phyloP scores from a whole-genome alignment of 1,140 invertebrate species.

The Rhopalosiphum padi region DNA sequence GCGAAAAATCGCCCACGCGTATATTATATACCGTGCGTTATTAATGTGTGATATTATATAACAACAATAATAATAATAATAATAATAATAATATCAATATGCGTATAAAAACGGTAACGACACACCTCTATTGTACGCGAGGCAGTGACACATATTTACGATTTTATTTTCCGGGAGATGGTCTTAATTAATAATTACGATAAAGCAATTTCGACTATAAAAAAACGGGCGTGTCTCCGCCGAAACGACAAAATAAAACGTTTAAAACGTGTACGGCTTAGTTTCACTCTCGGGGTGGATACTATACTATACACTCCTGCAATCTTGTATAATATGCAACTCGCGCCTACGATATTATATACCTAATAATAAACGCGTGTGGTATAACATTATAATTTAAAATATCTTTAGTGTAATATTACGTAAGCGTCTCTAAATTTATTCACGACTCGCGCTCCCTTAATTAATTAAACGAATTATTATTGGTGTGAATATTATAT shows the following conservation, averaged over 20 bases:
- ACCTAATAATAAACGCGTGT: neutral
- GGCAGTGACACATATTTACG: neutral
- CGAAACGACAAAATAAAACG: neutral
- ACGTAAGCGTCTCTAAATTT: neutral
- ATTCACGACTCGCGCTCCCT: neutral
- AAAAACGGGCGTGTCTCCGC: too few species aligned
- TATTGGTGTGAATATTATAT: neutral
- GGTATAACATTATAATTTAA: constrained; percentile 7
- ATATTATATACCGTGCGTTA: neutral
- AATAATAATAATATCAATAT: too few species aligned
- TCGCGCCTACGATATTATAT: neutral
- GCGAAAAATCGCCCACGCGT: neutral
- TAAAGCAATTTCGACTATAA: neutral
- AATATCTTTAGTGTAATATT: neutral
- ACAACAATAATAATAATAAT: too few species aligned
- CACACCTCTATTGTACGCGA: too few species aligned
- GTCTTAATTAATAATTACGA: neutral
- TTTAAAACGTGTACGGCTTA: neutral
- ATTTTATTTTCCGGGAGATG: neutral
- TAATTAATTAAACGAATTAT: neutral
- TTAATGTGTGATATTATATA: too few species aligned
- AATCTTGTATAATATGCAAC: neutral
- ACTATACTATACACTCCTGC: too few species aligned
- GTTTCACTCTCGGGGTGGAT: neutral
- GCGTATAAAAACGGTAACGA: too few species aligned